These are phyloP conservation scores for Torymus auratus DNA, from an alignment of 2,888 invertebrate genomes.

Conservation along the genomic window DNA sequence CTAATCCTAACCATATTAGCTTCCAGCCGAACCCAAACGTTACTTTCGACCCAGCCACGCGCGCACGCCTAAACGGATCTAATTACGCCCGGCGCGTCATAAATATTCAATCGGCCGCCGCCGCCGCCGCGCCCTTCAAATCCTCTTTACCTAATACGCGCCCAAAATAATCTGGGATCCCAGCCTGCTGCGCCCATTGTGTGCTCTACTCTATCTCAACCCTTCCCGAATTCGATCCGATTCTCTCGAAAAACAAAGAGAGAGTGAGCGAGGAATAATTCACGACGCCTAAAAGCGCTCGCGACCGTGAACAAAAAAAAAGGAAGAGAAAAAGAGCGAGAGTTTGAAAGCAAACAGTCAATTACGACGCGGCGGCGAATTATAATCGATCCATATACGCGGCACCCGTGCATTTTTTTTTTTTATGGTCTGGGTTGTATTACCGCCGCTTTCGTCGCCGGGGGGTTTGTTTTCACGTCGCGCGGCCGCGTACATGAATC, in stretches of 20 bases:
- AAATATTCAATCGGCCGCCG: no score
- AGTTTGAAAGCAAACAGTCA: conserved; percentile 11
- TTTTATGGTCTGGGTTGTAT: neutral
- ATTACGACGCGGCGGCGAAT: neutral
- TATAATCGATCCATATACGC: neutral
- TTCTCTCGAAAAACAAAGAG: neutral
- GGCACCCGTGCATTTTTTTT: neutral
- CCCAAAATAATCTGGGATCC: no score
- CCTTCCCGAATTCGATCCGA: conserved; percentile 8
- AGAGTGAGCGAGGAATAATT: conserved; percentile 24
- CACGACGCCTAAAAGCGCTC: neutral
- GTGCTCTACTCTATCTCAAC: no score
- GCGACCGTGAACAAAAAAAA: conserved; percentile 15
- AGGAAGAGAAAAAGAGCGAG: neutral
- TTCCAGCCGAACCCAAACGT: no score
- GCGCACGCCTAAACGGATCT: no score
- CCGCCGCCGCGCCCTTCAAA: no score
- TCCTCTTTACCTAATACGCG: no score
- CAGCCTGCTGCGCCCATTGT: no score
- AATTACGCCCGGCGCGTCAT: no score
- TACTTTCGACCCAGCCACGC: no score
- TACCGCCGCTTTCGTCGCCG: neutral
- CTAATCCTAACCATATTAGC: no score
- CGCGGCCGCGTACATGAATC: neutral
- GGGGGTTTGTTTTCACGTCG: neutral